Conservation (phyloP, 2,797 vertebrate species). For the Ammospiza maritima region DNA sequence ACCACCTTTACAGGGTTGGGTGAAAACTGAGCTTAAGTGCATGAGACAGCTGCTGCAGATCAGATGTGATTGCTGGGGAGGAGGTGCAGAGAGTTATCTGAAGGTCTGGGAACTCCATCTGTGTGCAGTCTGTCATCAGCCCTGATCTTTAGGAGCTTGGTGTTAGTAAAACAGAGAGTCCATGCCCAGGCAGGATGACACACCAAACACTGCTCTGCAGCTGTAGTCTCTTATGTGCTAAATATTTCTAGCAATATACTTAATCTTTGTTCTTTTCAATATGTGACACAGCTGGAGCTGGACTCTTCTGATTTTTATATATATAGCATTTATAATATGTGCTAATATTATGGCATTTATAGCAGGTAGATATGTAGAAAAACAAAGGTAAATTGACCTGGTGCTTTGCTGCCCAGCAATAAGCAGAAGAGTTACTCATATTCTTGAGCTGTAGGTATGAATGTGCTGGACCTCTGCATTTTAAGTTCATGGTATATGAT, state of each 20-base stretch:
- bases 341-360: background rate
- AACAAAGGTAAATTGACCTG: background rate
- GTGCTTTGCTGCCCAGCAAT: background rate
- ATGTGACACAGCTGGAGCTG: background rate
- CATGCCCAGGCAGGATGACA: background rate
- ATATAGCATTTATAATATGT: background rate
- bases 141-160: background rate
- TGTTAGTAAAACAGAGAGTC: background rate
- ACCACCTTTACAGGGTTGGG: background rate
- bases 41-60: background rate
- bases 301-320: background rate
- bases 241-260: background rate
- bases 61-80: background rate
- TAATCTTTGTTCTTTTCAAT: background rate
- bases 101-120: background rate
- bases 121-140: background rate
- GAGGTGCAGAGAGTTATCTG: background rate
- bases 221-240: background rate
- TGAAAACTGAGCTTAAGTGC: background rate
- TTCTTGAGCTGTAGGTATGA: background rate
- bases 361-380: background rate
- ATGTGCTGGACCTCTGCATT: background rate
- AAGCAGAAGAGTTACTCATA: background rate
- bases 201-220: background rate
- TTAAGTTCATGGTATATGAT: background rate